These are phyloP conservation scores for Boulengeromyrus knoepffleri DNA, from an alignment of 2,113 vertebrate species.

Conservation along the genomic window DNA sequence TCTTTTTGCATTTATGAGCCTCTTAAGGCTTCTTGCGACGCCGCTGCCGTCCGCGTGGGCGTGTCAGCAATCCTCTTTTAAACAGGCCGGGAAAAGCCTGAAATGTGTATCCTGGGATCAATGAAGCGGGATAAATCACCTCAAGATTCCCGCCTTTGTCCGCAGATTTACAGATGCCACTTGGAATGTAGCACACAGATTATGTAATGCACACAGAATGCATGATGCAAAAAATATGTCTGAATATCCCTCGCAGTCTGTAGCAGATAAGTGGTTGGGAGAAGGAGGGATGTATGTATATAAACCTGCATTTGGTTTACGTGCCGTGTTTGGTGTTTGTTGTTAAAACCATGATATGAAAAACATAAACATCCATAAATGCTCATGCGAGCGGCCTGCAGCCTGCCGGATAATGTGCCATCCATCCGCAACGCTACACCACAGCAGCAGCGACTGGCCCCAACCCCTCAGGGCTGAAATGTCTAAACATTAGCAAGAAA, in stretches of 20 bases:
- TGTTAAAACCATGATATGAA: not conserved
- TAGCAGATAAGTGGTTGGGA: not conserved
- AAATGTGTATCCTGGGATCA: not conserved
- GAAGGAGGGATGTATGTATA: not conserved
- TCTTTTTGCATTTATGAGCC: conserved; percentile 12
- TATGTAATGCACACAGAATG: not conserved
- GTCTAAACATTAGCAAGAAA: not conserved
- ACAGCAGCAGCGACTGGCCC: not conserved
- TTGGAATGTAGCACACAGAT: not conserved
- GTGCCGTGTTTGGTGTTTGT: not conserved
- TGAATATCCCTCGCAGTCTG: not conserved
- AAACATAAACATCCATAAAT: not conserved
- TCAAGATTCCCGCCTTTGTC: not conserved
- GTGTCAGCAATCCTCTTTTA: not conserved
- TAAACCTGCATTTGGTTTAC: not conserved
- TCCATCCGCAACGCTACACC: not conserved
- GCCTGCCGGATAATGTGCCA: not conserved
- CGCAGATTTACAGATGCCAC: not conserved
- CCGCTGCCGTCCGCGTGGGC: not conserved
- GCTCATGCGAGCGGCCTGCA: not conserved
- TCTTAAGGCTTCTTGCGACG: not conserved
- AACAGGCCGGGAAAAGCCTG: not conserved
- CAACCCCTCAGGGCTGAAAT: not conserved
- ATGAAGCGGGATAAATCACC: not conserved
- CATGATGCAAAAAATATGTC: not conserved